Evolutionary conservation across 2,797 vertebrate genomes (phyloP).

Genomic region (Helicolenus hilgendorfi): DNA sequence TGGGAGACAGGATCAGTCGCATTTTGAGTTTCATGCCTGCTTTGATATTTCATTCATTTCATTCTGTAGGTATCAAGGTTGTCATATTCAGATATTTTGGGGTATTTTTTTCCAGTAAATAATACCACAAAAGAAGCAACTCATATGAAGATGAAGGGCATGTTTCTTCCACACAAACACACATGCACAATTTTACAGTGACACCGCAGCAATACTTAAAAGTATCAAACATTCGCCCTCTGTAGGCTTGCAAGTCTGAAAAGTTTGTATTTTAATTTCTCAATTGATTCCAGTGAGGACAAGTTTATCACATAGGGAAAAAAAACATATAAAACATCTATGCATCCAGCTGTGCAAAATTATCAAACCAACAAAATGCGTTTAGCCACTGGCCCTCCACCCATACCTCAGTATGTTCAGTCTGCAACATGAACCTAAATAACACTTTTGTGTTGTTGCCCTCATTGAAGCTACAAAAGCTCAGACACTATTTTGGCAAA

Average conservation of each 20-base stretch:
- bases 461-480: neutral
- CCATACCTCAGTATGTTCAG: neutral
- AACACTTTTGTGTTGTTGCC: neutral
- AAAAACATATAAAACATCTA: neutral
- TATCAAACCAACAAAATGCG: neutral
- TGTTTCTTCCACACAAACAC: neutral
- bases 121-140: neutral
- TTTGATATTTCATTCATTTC: constrained; percentile 9
- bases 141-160: neutral
- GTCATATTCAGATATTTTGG: neutral
- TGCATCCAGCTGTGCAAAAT: neutral
- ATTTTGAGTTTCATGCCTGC: constrained; percentile 17
- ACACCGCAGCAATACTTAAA: neutral
- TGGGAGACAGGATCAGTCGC: constrained; percentile 4
- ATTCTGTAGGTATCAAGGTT: neutral
- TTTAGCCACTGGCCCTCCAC: neutral
- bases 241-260: neutral
- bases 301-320: neutral
- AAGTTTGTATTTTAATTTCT: neutral
- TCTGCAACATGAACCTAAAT: neutral
- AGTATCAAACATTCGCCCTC: neutral
- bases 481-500: neutral
- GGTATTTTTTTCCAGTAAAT: neutral
- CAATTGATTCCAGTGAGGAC: neutral
- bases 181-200: neutral